Base-by-base conservation (phyloP, 2,888 invertebrate species). In the Drosophila sordidula region DNA sequence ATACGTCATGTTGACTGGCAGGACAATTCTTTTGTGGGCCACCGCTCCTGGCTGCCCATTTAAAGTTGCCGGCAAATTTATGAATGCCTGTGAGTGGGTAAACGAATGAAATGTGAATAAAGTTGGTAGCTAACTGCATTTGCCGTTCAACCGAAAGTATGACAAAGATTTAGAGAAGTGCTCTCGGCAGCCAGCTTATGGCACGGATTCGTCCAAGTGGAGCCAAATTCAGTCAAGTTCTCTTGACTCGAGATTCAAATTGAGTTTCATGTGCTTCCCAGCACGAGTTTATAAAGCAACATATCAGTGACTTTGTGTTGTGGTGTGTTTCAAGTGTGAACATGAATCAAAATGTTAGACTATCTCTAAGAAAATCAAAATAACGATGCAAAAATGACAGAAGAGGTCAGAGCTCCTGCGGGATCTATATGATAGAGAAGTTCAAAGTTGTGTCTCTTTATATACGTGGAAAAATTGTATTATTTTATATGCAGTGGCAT, bases 1-100 rank as follows among this genome's bases (percentile, higher is more conserved):
- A 87, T 83, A 83, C 82, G 86, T 83, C 82, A 87, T 65, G 88
- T 81, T 61, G 78, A 52, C 78, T 34, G 73, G 34, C 52, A 51
- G 51, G n/a, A 25, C 44, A 58, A 38, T 51, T 55, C 42, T 18
- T 39, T 68, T 68, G 39, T 41, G 51, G 22, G 12, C 26, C 12
- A 36, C 12, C 26, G 12, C 32, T 36, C 26, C 39, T 34, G 44
- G 47, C 38, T 38, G 52, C 39, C 39, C 49, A 42, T 44, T 46
- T 56, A 16, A 45, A 44, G 67, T 29, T 49, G 36, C 39, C 44
- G 41, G 18, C 29, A 61, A 59, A 78, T 76, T 76, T 76, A 78
- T 65, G 75, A 63, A 29, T 22, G 29, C 42, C 52, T 42, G 46
- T 49, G 61, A 54, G 52, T 50, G 44, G 41, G 38, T 42, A 62